phyloP scores from a whole-genome alignment of 2,113 vertebrate genomes.

The Cynopterus brachyotis region DNA sequence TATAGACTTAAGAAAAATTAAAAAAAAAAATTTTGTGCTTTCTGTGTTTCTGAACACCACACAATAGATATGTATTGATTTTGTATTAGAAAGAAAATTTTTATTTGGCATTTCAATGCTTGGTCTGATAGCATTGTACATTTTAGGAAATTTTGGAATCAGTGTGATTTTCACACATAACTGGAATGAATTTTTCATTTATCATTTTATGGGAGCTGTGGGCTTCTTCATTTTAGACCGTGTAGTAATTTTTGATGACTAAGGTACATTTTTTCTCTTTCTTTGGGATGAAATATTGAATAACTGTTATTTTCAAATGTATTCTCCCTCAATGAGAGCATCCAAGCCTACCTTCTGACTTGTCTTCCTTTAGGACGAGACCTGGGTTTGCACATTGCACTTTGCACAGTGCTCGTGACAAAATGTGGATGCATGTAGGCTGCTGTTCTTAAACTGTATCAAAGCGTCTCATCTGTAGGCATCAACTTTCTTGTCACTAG shows the following conservation, averaged over 20 bases:
- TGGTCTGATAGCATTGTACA: background rate
- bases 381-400: fast-evolving
- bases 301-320: background rate
- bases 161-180: background rate
- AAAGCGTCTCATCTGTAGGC: background rate
- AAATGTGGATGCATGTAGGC: fast-evolving
- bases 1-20: background rate
- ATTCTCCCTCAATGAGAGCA: fast-evolving
- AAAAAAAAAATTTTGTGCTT: too few relatives aligned
- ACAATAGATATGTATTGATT: background rate
- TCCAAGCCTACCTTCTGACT: background rate
- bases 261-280: background rate
- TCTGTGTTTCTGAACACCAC: background rate
- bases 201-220: background rate
- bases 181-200: background rate
- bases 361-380: background rate
- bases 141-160: background rate
- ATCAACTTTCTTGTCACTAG: background rate
- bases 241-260: background rate
- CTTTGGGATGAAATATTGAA: background rate
- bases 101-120: background rate
- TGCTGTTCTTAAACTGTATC: too few relatives aligned
- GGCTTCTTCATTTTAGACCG: background rate
- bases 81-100: background rate
- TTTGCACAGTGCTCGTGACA: background rate